phyloP scores from a whole-genome alignment of 2,113 vertebrate genomes.

The Bubo blakistoni region DNA sequence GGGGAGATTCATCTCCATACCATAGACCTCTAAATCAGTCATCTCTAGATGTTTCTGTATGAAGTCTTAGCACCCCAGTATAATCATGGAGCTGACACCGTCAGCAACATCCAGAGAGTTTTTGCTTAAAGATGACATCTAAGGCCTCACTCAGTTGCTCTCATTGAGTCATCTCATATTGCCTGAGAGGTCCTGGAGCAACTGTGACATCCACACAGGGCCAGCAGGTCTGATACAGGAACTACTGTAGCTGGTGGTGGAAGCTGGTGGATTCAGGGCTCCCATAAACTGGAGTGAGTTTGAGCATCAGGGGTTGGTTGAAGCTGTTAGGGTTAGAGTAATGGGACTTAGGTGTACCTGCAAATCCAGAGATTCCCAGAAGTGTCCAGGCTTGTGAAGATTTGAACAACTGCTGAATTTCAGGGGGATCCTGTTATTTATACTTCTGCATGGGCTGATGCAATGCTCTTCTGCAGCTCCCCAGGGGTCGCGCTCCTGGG shows the following conservation, averaged over 20 bases:
- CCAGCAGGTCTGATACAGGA: neutral
- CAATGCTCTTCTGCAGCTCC: neutral
- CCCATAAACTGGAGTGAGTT: neutral
- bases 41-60: neutral
- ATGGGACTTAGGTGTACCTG: neutral
- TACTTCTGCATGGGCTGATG: neutral
- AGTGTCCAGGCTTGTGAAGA: neutral
- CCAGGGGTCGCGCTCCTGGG: neutral
- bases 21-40: neutral
- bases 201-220: neutral
- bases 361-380: neutral
- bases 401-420: neutral
- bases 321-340: neutral
- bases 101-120: neutral
- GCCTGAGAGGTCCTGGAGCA: neutral
- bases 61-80: neutral
- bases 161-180: too few relatives aligned
- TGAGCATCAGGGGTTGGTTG: neutral
- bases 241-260: neutral
- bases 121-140: neutral
- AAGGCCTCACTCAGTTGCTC: neutral
- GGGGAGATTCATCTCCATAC: neutral
- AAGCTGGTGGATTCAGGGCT: neutral
- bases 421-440: neutral
- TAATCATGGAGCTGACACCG: neutral